phyloP scores from a whole-genome alignment of 2,888 invertebrate genomes.

The Synanthedon vespiformis region DNA sequence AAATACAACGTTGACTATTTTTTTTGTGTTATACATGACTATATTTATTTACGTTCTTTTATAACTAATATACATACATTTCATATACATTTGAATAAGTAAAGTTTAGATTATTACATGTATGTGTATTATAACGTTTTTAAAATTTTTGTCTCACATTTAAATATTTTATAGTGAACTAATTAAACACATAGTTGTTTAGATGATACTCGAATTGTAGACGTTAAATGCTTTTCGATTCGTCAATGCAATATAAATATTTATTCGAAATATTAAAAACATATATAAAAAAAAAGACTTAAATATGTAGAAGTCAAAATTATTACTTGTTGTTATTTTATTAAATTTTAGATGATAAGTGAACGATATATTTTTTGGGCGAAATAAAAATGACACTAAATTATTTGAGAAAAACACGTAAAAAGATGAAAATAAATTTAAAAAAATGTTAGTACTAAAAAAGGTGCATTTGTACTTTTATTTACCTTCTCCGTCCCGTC shows the following conservation, averaged over 20 bases:
- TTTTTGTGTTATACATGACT: constrained; percentile 13
- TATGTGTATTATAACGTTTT: background rate
- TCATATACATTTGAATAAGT: constrained; percentile 19
- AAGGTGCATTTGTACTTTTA: constrained; percentile 56
- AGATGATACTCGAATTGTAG: constrained; percentile 9
- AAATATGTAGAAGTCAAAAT: constrained; percentile 21
- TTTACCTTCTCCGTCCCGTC: constrained; percentile 22
- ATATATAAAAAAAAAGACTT: constrained; percentile 40
- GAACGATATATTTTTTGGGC: constrained; percentile 45
- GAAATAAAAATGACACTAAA: constrained; percentile 32
- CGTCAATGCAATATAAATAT: constrained; percentile 11
- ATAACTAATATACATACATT: constrained; percentile 7
- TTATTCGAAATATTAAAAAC: constrained; percentile 12
- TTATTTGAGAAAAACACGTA: constrained; percentile 32
- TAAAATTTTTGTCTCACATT: constrained; percentile 3
- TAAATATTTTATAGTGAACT: background rate
- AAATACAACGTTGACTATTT: constrained; percentile 47
- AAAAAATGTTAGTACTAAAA: constrained; percentile 35
- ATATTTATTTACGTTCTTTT: constrained; percentile 9
- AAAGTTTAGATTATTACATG: constrained; percentile 1
- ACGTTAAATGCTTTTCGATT: constrained; percentile 14
- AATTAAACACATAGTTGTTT: constrained; percentile 3
- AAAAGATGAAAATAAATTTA: constrained; percentile 25
- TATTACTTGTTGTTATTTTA: constrained; percentile 42
- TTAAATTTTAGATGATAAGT: constrained; percentile 34